Percentiles rank a stretch among this genome's conserved stretches.
These are phyloP conservation scores for Trachymyrmex septentrionalis DNA, from an alignment of 1,140 invertebrate genomes.

Conservation along the genomic window DNA sequence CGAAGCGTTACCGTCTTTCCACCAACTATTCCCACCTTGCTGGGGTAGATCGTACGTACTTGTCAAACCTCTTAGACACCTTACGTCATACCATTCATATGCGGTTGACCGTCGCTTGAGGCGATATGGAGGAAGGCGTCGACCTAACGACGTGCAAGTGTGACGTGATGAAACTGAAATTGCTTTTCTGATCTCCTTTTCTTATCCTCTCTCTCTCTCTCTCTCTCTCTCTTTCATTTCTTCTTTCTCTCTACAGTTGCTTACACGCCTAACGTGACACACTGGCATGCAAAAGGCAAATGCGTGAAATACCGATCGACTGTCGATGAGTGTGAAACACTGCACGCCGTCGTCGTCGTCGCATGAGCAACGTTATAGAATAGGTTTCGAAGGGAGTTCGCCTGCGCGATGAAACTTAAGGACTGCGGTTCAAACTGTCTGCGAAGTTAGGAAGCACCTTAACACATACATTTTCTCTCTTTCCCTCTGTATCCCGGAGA, in stretches of 20 bases:
- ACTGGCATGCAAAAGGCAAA: slow-evolving; percentile 45
- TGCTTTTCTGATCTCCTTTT: slow-evolving; percentile 44
- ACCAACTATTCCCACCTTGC: background rate
- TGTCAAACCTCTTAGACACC: slow-evolving; percentile 34
- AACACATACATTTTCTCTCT: slow-evolving; percentile 45
- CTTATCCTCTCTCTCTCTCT: slow-evolving; percentile 9
- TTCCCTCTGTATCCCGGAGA: slow-evolving; percentile 3
- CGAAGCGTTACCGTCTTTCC: background rate
- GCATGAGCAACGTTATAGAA: slow-evolving; percentile 5
- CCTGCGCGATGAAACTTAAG: slow-evolving; percentile 73
- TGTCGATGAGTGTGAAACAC: slow-evolving; percentile 68
- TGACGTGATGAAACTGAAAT: slow-evolving; percentile 53
- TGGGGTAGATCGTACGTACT: slow-evolving; percentile 29
- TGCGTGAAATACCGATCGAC: slow-evolving; percentile 71
- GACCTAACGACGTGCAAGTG: slow-evolving; percentile 29
- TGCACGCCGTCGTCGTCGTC: slow-evolving; percentile 1
- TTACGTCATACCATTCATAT: slow-evolving; percentile 53
- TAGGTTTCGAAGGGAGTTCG: slow-evolving; percentile 62
- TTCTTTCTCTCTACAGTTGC: background rate
- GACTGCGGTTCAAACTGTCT: slow-evolving; percentile 78
- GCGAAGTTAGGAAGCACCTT: slow-evolving; percentile 71
- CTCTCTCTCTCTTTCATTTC: background rate
- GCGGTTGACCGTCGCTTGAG: slow-evolving; percentile 52
- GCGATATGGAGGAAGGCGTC: slow-evolving; percentile 11
- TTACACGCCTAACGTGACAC: slow-evolving; percentile 56